Evolutionary conservation across 2,797 vertebrate genomes (phyloP).

Genomic region (Schizopygopsis malacanthus): DNA sequence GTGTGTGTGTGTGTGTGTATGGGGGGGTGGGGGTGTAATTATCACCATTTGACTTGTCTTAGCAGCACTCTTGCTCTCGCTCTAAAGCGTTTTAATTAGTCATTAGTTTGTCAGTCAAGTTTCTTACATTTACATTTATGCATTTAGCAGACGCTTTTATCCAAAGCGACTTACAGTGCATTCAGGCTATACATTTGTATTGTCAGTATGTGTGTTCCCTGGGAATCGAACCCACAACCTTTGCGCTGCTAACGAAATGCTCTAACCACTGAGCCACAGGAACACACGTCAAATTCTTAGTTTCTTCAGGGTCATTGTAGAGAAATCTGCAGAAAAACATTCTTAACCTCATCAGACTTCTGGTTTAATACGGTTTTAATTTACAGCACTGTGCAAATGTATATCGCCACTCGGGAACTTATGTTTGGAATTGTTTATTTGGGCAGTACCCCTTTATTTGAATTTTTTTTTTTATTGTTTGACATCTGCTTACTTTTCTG

Average conservation of each 20-base stretch:
- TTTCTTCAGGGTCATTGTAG: constrained; percentile 5
- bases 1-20: not conserved
- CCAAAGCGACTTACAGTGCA: no score
- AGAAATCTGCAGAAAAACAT: not conserved
- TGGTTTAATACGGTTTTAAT: constrained; percentile 11
- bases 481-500: not conserved
- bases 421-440: not conserved
- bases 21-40: constrained; percentile 19
- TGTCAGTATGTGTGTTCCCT: no score
- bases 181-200: no score
- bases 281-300: no score
- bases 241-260: no score
- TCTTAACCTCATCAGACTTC: not conserved
- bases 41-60: constrained; percentile 31
- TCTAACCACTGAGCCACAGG: no score
- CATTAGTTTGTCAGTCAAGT: constrained; percentile 3
- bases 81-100: constrained; percentile 9
- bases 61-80: constrained; percentile 2
- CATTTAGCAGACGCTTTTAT: no score
- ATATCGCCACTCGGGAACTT: not conserved
- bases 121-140: no score
- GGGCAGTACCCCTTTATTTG: not conserved
- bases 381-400: not conserved
- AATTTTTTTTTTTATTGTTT: not conserved
- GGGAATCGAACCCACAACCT: no score